Percentiles rank a stretch among this genome's conserved stretches.
These are phyloP conservation scores for Araneus ventricosus DNA, from an alignment of 1,140 invertebrate species.

Conservation along the genomic window DNA sequence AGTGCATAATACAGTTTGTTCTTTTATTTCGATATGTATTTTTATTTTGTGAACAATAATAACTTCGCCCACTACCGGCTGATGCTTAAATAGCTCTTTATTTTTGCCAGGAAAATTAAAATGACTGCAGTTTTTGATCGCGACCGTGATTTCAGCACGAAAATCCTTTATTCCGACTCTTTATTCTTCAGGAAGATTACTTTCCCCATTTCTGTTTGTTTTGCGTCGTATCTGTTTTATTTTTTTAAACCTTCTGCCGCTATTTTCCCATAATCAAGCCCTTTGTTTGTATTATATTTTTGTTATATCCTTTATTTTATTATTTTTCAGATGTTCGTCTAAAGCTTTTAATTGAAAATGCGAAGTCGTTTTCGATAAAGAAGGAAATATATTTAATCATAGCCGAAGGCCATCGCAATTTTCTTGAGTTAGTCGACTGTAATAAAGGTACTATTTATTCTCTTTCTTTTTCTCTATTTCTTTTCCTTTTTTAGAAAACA, in stretches of 20 bases:
- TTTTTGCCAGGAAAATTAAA: constrained; percentile 64
- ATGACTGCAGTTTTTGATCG: constrained; percentile 51
- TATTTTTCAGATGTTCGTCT: constrained; percentile 1
- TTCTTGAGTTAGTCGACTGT: neutral
- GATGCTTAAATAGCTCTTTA: neutral
- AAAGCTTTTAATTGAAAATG: constrained; percentile 59
- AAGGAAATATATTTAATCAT: constrained; percentile 12
- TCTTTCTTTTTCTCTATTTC: neutral
- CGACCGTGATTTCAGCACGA: constrained; percentile 36
- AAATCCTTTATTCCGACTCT: constrained; percentile 53
- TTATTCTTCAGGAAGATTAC: constrained; percentile 17
- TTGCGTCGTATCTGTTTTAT: constrained; percentile 2
- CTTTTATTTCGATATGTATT: constrained; percentile 59
- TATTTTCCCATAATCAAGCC: neutral
- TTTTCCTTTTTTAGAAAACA: too few species aligned
- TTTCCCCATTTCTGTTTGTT: neutral
- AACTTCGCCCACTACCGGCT: constrained; percentile 24
- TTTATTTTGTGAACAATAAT: constrained; percentile 39
- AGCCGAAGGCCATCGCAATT: neutral
- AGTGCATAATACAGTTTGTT: constrained; percentile 45
- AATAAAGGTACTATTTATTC: neutral
- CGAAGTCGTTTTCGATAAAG: constrained; percentile 29
- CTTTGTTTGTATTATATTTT: constrained; percentile 39
- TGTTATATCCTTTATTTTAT: neutral
- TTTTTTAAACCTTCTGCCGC: neutral